Base-by-base conservation (phyloP, 2,113 vertebrate species). In the Prunella fulvescens region DNA sequence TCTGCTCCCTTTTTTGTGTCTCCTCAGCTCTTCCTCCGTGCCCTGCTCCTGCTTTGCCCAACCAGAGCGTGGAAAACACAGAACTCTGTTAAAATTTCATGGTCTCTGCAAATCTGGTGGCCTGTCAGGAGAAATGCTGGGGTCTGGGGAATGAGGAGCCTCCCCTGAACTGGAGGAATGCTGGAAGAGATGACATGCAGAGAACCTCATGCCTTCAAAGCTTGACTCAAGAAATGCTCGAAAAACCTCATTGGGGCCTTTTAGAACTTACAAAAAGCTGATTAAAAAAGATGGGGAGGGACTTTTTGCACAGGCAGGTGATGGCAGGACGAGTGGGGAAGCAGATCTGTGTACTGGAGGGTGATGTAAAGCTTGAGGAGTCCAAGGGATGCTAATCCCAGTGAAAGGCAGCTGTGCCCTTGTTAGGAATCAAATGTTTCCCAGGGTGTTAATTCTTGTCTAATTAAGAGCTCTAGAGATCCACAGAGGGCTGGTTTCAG, bases 1-100 rank as follows among this genome's bases (percentile, higher is more conserved):
- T 96, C 92, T 91, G 87, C 81, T 81, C 86, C 71, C 86, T 95
- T 74, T 25, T 97, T 97, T 95, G 91, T 96, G 95, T 96, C 80
- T 81, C 19, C 10, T 20, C 51, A 47, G 39, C 66, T 71, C 50
- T 4, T 17, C 9, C 51, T 8, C 56, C 3, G 9, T 48, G 26
- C 16, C 20, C 77, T 66, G 13, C 84, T 72, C 39, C 67, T 35
- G 35, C 67, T 8, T 74, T 25, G 15, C 72, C 14, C 0, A 20
- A 20, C 31, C 7, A 3, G n/a, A 86, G 19, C 0, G 8, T 17
- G 81, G 92, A 53, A 50, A 87, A 64, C 0, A 1, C 64, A 44
- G 65, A 39, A 0, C 14, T 47, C 23, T 0, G 14, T 96, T 79
- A 79, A 90, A 72, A 88, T 91, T 57, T 76, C 95, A 67, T 8